A percentile compares a stretch with the other conserved stretches of the same genome.
phyloP scores from a whole-genome alignment of 2,113 vertebrate species.

The Cynocephalus volans region DNA sequence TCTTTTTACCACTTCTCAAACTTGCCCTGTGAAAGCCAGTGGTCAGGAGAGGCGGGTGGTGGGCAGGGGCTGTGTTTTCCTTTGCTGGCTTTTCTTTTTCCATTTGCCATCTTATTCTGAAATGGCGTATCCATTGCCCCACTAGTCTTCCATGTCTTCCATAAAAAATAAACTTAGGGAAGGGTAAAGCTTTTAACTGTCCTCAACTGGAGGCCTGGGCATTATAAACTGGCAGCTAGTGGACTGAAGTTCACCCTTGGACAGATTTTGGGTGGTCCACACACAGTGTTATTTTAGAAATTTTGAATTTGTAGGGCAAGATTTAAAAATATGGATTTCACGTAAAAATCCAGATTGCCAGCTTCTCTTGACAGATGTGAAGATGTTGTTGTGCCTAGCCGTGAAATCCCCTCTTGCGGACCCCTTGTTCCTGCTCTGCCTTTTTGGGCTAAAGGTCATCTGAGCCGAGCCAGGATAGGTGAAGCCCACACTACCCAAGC shows the following conservation, averaged over 20 bases:
- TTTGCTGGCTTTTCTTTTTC: background rate
- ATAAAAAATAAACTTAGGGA: background rate
- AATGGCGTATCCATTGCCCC: background rate
- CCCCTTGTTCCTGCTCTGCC: background rate
- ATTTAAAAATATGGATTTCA: slow-evolving; percentile 46
- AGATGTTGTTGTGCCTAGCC: background rate
- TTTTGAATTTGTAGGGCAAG: slow-evolving; percentile 40
- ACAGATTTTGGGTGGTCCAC: background rate
- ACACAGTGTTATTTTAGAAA: slow-evolving; percentile 1
- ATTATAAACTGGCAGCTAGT: background rate
- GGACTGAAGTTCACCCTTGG: background rate
- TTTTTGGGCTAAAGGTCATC: background rate
- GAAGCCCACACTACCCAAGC: too few species aligned
- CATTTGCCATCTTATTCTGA: background rate
- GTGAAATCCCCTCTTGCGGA: background rate
- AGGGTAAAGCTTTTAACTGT: background rate
- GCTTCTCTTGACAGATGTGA: background rate
- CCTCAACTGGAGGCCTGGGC: background rate
- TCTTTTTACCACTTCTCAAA: background rate
- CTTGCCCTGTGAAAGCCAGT: background rate
- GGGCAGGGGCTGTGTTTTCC: background rate
- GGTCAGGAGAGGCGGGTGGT: background rate
- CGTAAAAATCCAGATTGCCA: background rate
- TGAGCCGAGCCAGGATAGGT: background rate
- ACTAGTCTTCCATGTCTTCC: background rate